These are phyloP conservation scores for Limonius californicus DNA, from an alignment of 1,140 invertebrate genomes.

Conservation along the genomic window DNA sequence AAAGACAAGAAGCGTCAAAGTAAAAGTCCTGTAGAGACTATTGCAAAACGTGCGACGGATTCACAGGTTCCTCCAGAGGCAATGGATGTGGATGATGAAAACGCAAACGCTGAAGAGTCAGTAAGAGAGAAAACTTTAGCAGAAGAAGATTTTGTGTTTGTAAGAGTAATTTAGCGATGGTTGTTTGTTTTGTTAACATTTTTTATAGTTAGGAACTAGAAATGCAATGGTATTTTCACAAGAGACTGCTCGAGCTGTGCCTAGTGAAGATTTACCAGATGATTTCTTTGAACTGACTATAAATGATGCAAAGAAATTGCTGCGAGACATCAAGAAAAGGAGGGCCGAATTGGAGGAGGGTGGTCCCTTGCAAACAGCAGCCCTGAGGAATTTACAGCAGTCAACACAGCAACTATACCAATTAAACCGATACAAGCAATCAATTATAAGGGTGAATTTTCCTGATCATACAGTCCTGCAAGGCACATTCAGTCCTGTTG, in stretches of 20 bases:
- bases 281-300: slow-evolving; percentile 81
- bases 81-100: too few relatives aligned
- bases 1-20: slow-evolving; percentile 25
- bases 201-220: slow-evolving; percentile 60
- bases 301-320: slow-evolving; percentile 68
- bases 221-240: slow-evolving; percentile 67
- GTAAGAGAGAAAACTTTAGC: slow-evolving; percentile 8
- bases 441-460: slow-evolving; percentile 76
- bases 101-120: neutral
- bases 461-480: slow-evolving; percentile 76
- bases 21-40: slow-evolving; percentile 19
- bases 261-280: slow-evolving; percentile 66
- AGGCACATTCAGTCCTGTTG: slow-evolving; percentile 67
- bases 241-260: slow-evolving; percentile 52
- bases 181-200: slow-evolving; percentile 10
- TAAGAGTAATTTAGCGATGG: slow-evolving; percentile 27
- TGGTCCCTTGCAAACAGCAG: slow-evolving; percentile 62
- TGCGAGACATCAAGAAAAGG: slow-evolving; percentile 64
- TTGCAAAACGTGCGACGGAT: neutral
- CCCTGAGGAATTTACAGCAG: slow-evolving; percentile 58
- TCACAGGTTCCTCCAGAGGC: neutral
- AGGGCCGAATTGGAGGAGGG: slow-evolving; percentile 60
- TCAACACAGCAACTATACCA: slow-evolving; percentile 56
- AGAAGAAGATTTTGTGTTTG: slow-evolving; percentile 44
- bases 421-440: slow-evolving; percentile 64